phyloP scores from a whole-genome alignment of 1,140 invertebrate species.

The Drosophila micromelanica region DNA sequence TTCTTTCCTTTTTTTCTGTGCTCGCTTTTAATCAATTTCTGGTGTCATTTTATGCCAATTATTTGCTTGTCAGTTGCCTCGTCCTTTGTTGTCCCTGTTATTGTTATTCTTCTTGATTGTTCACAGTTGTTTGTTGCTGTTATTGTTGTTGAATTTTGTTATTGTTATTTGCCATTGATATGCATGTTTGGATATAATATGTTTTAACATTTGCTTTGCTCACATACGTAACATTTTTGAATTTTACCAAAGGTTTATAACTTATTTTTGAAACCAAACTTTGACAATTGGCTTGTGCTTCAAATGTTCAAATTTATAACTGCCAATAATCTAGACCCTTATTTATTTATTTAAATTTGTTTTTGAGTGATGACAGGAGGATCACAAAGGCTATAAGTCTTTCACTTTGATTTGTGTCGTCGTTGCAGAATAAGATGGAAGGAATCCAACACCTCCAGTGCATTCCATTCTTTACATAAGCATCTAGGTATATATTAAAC shows the following conservation, averaged over 20 bases:
- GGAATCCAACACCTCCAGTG: too few relatives aligned
- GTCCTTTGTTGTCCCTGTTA: conserved; percentile 19
- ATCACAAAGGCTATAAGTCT: too few relatives aligned
- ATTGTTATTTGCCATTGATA: conserved; percentile 14
- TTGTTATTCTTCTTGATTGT: conserved; percentile 12
- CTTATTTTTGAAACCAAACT: too few relatives aligned
- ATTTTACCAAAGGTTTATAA: conserved; percentile 6
- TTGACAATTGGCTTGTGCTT: too few relatives aligned
- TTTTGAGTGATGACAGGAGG: too few relatives aligned
- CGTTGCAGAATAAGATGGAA: too few relatives aligned
- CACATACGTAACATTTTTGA: conserved; percentile 1
- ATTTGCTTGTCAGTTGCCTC: conserved; percentile 46
- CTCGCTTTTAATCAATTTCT: conserved; percentile 69
- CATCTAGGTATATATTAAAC: too few relatives aligned
- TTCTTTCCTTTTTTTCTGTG: conserved; percentile 19
- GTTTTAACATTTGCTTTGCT: conserved; percentile 14
- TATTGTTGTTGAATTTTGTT: not conserved
- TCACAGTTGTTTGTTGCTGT: not conserved
- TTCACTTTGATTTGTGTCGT: too few relatives aligned
- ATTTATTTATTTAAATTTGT: too few relatives aligned
- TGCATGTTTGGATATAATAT: conserved; percentile 34
- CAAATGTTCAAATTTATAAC: too few relatives aligned
- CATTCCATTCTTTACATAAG: too few relatives aligned
- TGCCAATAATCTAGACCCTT: too few relatives aligned
- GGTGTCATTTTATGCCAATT: conserved; percentile 76